Percentiles rank a stretch among this genome's conserved stretches.
Evolutionary conservation across 2,888 invertebrate species (phyloP).

Genomic region (Amiota minor): DNA sequence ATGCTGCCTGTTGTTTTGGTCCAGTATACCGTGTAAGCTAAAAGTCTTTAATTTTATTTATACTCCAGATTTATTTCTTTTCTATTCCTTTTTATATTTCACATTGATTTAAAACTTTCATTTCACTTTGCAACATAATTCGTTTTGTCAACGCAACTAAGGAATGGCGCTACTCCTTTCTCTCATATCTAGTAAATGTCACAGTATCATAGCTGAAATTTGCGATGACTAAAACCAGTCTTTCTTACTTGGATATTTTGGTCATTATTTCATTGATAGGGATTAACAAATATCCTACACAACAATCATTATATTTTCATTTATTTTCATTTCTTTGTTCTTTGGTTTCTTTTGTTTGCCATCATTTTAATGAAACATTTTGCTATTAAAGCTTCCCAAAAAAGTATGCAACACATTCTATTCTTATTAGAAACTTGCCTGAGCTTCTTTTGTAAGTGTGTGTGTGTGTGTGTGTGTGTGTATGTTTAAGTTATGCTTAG

Average conservation of each 20-base stretch:
- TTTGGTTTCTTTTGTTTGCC: neutral
- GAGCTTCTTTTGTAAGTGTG: too few species aligned
- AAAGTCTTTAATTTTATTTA: slow-evolving; percentile 1
- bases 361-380: neutral
- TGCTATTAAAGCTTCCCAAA: too few species aligned
- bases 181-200: neutral
- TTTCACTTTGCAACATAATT: slow-evolving; percentile 25
- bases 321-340: neutral
- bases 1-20: too few species aligned
- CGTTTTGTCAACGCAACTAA: slow-evolving; percentile 23
- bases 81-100: slow-evolving; percentile 9
- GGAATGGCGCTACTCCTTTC: neutral
- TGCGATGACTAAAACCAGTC: too few species aligned
- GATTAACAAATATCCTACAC: slow-evolving; percentile 12
- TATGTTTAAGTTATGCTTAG: too few species aligned
- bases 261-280: neutral
- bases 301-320: neutral
- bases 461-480: too few species aligned
- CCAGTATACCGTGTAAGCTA: neutral
- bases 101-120: slow-evolving; percentile 19
- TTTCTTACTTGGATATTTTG: too few species aligned
- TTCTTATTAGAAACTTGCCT: too few species aligned
- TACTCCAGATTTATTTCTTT: neutral
- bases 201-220: slow-evolving; percentile 4
- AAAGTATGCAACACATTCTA: too few species aligned